Evolutionary conservation across 2,797 vertebrate genomes (phyloP), one percentile per base, ranked within the genome.

Genomic region (Falco naumanni): DNA sequence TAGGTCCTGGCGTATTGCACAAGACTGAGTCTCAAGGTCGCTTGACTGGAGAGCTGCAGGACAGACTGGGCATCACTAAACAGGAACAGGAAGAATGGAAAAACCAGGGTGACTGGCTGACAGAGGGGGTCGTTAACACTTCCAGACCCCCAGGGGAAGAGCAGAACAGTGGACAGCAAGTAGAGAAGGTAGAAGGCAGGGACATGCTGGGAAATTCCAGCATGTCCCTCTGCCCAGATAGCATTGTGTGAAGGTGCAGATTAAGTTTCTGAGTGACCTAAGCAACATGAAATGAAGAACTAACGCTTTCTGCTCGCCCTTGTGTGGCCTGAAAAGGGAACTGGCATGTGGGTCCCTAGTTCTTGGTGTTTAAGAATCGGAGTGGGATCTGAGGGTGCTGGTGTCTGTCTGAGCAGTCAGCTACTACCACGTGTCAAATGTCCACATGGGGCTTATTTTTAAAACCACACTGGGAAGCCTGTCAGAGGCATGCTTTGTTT

Each of bases 31-130:
- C 99, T 24, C 99, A 99, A 88, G 99, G 99, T 97, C 98, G 89
- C 64, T 98, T 99, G 88, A 98, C 99, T 85, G 98, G 98, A 75
- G 99, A 99, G 97, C 98, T 99, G 71, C 99, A 99, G 97, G 99
- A 99, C 66, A 99, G 98, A 92, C 98, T 99, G 96, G 99, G 99
- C 65, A 98, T 99, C 96, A 98, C 98, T 93, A 97, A 96, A 18
- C 98, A 98, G 95, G 97, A 98, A 9, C 98, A 98, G 94, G 98
- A 98, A 22, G 97, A 97, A 10, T 91, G 92, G 83, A 98, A 98
- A 90, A 97, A 84, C 41, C 91, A 98, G 86, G 98, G 98, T 26
- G 98, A 99, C 91, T 99, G 99, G 99, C 96, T 99, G 97, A 98
- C 99, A 0, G 99, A 99, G 95, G 99, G 99, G 47, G 97, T 99